phyloP scores from a whole-genome alignment of 2,888 invertebrate genomes.

The Loripinus fragilis region DNA sequence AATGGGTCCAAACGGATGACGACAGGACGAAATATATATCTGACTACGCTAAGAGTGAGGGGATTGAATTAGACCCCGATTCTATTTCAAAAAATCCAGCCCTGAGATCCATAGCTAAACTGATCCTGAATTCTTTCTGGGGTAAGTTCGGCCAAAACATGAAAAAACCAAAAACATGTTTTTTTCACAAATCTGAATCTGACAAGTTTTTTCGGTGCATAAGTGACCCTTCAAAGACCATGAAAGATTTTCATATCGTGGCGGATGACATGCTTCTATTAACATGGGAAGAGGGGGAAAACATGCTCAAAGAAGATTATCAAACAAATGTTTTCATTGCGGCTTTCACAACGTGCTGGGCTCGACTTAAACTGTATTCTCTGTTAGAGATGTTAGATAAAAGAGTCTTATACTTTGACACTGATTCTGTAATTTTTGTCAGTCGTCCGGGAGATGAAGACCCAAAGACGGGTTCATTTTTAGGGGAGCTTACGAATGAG shows the following conservation, averaged over 20 bases:
- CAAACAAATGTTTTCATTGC: conserved; percentile 72
- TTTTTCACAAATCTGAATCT: conserved; percentile 30
- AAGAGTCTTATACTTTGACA: conserved; percentile 80
- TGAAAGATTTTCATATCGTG: conserved; percentile 36
- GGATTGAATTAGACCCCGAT: conserved; percentile 16
- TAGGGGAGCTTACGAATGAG: conserved; percentile 47
- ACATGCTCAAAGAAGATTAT: background rate
- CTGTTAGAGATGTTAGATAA: conserved; percentile 75
- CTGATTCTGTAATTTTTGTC: conserved; percentile 78
- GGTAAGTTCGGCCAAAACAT: conserved; percentile 23
- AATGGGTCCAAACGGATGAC: conserved; percentile 11
- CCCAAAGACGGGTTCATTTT: conserved; percentile 3
- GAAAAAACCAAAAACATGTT: background rate
- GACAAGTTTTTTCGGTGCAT: conserved; percentile 28
- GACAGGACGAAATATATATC: conserved; percentile 20
- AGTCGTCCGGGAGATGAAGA: background rate
- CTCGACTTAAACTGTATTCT: conserved; percentile 77
- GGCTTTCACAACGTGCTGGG: conserved; percentile 79
- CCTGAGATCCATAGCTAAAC: conserved; percentile 18
- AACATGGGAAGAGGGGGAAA: conserved; percentile 1
- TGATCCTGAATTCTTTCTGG: conserved; percentile 29
- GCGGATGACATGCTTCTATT: conserved; percentile 22
- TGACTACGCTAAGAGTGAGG: conserved; percentile 20
- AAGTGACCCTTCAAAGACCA: background rate
- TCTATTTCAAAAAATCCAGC: conserved; percentile 25